phyloP scores from a whole-genome alignment of 2,113 vertebrate genomes.

The Heliornis fulica region DNA sequence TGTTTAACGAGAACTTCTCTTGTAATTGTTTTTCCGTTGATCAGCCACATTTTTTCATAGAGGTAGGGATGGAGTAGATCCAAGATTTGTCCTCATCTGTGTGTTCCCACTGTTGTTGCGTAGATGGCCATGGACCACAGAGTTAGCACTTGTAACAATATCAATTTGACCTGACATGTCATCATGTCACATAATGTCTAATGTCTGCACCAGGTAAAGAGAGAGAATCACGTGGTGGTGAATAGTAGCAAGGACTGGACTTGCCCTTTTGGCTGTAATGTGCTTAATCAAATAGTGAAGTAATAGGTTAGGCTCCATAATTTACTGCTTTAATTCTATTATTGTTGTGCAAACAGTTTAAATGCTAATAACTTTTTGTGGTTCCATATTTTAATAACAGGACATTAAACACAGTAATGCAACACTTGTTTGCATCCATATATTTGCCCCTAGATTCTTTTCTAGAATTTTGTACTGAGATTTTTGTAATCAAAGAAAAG shows the following conservation, averaged over 20 bases:
- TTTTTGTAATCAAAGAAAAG: neutral
- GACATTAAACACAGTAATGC: neutral
- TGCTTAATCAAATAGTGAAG: neutral
- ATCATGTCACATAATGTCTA: no score
- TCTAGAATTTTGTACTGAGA: neutral
- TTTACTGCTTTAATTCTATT: neutral
- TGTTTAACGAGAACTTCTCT: neutral
- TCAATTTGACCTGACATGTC: neutral
- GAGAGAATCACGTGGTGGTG: neutral
- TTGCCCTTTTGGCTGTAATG: neutral
- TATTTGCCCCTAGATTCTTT: neutral
- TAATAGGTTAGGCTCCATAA: neutral
- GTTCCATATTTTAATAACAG: neutral
- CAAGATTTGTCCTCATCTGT: neutral
- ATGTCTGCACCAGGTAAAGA: neutral
- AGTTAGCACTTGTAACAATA: neutral
- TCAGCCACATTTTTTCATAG: neutral
- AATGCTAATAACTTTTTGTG: neutral
- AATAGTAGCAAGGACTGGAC: neutral
- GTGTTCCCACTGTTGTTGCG: neutral
- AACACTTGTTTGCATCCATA: neutral
- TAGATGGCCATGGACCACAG: neutral
- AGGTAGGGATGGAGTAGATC: neutral
- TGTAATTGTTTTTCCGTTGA: neutral
- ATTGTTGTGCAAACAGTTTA: neutral